These are phyloP conservation scores for Cetoscarus ocellatus DNA, from an alignment of 2,797 vertebrate genomes.

Conservation along the genomic window DNA sequence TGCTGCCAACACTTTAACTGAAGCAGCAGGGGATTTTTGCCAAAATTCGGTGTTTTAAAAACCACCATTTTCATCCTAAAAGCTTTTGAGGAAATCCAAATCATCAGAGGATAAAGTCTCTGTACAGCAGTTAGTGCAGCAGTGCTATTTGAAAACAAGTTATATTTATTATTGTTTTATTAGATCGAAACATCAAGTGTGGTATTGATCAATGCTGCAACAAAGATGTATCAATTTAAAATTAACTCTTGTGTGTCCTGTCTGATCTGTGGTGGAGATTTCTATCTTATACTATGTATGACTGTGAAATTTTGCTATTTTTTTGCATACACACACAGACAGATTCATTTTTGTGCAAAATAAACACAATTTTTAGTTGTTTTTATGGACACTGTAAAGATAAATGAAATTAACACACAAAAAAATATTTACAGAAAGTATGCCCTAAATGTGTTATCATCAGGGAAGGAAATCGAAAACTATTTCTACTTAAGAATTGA, in stretches of 20 bases:
- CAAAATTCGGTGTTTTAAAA: slow-evolving; percentile 31
- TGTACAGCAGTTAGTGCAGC: neutral
- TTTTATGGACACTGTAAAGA: no score
- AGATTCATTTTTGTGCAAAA: no score
- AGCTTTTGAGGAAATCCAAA: slow-evolving; percentile 6
- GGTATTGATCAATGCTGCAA: slow-evolving; percentile 6
- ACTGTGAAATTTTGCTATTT: no score
- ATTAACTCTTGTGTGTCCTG: neutral
- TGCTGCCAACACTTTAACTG: slow-evolving; percentile 24
- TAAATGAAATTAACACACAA: no score
- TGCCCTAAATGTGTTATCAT: no score
- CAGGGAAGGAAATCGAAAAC: no score
- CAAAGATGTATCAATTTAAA: slow-evolving; percentile 1
- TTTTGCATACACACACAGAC: no score
- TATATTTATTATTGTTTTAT: neutral
- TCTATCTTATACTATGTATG: no score
- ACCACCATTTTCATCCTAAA: neutral
- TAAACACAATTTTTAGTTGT: no score
- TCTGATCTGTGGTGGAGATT: neutral
- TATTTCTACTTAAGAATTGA: no score
- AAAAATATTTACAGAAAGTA: no score
- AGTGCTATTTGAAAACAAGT: neutral
- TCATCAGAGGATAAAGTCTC: neutral
- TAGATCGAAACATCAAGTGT: slow-evolving; percentile 10
- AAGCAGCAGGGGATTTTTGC: slow-evolving; percentile 5